Conservation (phyloP, 2,113 vertebrate species). For the Sebastes fasciatus region DNA sequence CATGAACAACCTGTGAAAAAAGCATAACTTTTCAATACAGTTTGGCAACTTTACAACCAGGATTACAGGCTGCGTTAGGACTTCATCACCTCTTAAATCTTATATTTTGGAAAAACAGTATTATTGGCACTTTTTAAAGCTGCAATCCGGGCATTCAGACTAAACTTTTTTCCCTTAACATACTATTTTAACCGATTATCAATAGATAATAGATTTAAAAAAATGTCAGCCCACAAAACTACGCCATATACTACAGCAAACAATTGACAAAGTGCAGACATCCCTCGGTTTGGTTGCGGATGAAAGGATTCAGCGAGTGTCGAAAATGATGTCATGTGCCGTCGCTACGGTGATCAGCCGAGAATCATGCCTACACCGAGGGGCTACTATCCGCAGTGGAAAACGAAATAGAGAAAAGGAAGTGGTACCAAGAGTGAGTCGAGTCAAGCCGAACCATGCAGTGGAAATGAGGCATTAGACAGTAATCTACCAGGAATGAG, state of each 20-base stretch:
- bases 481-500: background rate
- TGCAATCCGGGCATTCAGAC: background rate
- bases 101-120: background rate
- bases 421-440: background rate
- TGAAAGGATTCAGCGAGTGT: background rate
- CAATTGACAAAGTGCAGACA: background rate
- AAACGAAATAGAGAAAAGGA: background rate
- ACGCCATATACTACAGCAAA: background rate
- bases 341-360: background rate
- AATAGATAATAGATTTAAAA: no score
- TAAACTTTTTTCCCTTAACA: no score
- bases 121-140: background rate
- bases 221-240: background rate
- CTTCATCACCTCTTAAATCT: background rate
- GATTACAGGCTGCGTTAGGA: background rate
- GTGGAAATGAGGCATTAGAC: background rate
- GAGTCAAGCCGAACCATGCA: background rate
- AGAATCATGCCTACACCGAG: background rate
- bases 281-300: background rate
- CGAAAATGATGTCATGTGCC: background rate
- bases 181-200: no score
- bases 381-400: background rate
- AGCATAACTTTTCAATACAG: background rate
- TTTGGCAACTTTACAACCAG: background rate
- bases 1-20: slow-evolving; percentile 92